phyloP scores from a whole-genome alignment of 2,797 vertebrate species.

The Enoplosus armatus region DNA sequence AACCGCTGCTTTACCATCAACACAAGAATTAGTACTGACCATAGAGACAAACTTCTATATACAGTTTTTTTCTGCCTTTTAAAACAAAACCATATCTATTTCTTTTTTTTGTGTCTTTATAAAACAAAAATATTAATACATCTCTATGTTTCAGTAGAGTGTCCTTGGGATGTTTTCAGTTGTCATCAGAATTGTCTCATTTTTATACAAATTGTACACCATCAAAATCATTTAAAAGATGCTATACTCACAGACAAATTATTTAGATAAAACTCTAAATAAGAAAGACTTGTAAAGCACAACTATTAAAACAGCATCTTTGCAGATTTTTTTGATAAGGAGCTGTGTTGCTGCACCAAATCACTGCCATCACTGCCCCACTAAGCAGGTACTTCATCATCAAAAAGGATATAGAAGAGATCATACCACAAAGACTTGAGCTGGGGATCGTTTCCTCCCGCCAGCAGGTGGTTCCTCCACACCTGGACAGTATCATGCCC shows the following conservation, averaged over 20 bases:
- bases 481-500: constrained; percentile 96
- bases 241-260: no score
- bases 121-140: neutral
- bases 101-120: neutral
- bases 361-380: no score
- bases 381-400: neutral
- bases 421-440: constrained; percentile 98
- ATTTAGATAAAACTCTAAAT: neutral
- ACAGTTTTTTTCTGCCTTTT: neutral
- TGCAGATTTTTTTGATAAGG: neutral
- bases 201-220: neutral
- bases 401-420: constrained; percentile 97
- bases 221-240: neutral
- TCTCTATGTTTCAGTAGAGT: neutral
- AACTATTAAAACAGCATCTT: neutral
- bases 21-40: neutral
- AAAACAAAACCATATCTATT: neutral
- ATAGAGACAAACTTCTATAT: neutral
- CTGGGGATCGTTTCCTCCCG: constrained; percentile 93
- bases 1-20: neutral
- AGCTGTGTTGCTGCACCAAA: neutral
- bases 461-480: constrained; percentile 96
- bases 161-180: neutral
- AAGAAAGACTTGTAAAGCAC: neutral
- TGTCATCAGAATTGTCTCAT: no score